phyloP scores from a whole-genome alignment of 1,140 invertebrate species.

The Oppia nitens region DNA sequence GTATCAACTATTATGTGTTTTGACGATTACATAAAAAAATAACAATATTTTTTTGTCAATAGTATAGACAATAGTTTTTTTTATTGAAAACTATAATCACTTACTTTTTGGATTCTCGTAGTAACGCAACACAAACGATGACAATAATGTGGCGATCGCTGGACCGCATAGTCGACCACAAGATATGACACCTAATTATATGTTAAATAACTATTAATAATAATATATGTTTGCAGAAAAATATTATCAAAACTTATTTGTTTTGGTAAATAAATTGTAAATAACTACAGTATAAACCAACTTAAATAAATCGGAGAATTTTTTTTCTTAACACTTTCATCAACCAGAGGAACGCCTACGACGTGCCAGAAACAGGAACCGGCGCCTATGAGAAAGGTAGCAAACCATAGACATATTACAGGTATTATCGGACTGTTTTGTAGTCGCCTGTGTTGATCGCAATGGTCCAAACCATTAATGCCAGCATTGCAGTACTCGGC shows the following conservation, averaged over 20 bases:
- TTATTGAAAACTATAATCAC: no score
- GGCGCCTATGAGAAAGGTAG: constrained; percentile 19
- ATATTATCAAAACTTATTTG: no score
- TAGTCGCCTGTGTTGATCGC: no score
- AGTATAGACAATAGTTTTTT: constrained; percentile 36
- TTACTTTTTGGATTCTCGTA: constrained; percentile 21
- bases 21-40: background rate
- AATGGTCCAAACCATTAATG: no score
- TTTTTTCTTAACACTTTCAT: constrained; percentile 26
- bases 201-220: no score
- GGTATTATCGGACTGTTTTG: constrained; percentile 11
- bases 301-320: constrained; percentile 22
- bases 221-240: no score
- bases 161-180: constrained; percentile 21
- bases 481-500: no score
- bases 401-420: constrained; percentile 13
- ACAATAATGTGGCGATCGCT: constrained; percentile 20
- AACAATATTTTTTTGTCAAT: background rate
- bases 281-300: no score
- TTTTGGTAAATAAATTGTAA: no score
- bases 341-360: constrained; percentile 23
- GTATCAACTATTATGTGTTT: constrained; percentile 18
- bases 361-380: constrained; percentile 20
- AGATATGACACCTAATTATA: constrained; percentile 20
- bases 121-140: constrained; percentile 18